A percentile compares a stretch with the other conserved stretches of the same genome.
Conservation (phyloP, 2,888 invertebrate genomes). For the Trichogramma evanescens region DNA sequence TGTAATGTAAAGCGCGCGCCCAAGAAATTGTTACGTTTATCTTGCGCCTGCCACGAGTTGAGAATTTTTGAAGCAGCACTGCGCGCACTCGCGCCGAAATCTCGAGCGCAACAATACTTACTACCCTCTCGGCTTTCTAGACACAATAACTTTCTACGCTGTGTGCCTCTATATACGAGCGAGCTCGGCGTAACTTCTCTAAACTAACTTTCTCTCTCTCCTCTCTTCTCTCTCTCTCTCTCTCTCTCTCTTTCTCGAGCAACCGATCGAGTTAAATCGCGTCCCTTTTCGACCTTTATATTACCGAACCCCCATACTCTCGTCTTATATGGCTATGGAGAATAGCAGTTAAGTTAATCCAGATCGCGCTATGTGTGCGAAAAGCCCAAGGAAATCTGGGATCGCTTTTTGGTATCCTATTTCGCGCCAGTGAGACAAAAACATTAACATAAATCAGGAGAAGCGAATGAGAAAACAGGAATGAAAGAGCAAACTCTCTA, state of each 20-base stretch:
- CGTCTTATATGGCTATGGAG: conserved; percentile 30
- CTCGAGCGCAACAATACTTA: too few relatives aligned
- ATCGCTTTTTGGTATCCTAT: conserved; percentile 44
- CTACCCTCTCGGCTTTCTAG: too few relatives aligned
- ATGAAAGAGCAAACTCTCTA: conserved; percentile 22
- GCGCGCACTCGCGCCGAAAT: too few relatives aligned
- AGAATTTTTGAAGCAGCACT: too few relatives aligned
- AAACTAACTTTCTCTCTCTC: neutral
- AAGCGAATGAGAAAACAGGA: conserved; percentile 31
- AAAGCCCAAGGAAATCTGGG: conserved; percentile 24
- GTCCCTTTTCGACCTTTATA: conserved; percentile 20
- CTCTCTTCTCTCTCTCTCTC: too few relatives aligned
- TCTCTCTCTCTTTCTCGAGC: conserved; percentile 17
- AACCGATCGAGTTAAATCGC: conserved; percentile 42
- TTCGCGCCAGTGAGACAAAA: conserved; percentile 43
- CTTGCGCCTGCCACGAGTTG: too few relatives aligned
- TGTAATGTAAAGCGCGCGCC: too few relatives aligned
- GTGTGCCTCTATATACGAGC: too few relatives aligned
- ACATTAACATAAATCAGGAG: conserved; percentile 47
- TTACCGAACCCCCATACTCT: conserved; percentile 40
- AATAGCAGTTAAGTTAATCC: conserved; percentile 45
- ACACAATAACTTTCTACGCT: too few relatives aligned
- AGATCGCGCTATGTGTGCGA: conserved; percentile 28
- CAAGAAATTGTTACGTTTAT: too few relatives aligned
- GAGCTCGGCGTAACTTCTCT: neutral